Percentiles rank a stretch among this genome's conserved stretches.
Conservation (phyloP, 2,888 invertebrate genomes). For the Apamea anceps region DNA sequence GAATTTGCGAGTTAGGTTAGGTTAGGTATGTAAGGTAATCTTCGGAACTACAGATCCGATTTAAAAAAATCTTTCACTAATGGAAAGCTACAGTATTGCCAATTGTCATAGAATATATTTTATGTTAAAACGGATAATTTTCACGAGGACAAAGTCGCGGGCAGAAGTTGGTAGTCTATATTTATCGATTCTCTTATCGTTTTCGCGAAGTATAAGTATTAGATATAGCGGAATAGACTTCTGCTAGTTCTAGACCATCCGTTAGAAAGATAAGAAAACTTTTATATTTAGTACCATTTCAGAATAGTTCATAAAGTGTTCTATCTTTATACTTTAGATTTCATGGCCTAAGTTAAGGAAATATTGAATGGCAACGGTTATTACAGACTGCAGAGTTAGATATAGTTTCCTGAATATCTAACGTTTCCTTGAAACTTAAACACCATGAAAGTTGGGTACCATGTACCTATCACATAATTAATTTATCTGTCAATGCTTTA, state of each 20-base stretch:
- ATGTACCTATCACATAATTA: no score
- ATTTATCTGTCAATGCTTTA: no score
- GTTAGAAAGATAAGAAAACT: conserved; percentile 13
- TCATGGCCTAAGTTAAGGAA: conserved; percentile 1
- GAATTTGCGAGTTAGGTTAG: no score
- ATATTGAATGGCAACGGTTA: not conserved
- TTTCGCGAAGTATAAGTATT: not conserved
- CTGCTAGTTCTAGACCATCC: not conserved
- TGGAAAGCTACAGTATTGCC: no score
- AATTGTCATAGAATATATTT: not conserved
- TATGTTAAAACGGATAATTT: no score
- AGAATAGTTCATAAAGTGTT: conserved; percentile 22
- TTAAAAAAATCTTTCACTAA: no score
- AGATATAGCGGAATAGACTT: not conserved
- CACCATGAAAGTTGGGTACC: no score
- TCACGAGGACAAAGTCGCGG: no score
- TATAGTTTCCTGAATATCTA: not conserved
- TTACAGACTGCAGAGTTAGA: no score
- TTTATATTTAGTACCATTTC: not conserved
- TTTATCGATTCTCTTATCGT: conserved; percentile 7
- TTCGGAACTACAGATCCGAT: no score
- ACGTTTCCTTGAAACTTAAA: not conserved
- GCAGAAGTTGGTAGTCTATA: not conserved
- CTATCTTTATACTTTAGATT: conserved; percentile 28
- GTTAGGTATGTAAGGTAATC: no score